These are phyloP conservation scores for Rhyzopertha dominica DNA, from an alignment of 1,140 invertebrate genomes.

Conservation along the genomic window DNA sequence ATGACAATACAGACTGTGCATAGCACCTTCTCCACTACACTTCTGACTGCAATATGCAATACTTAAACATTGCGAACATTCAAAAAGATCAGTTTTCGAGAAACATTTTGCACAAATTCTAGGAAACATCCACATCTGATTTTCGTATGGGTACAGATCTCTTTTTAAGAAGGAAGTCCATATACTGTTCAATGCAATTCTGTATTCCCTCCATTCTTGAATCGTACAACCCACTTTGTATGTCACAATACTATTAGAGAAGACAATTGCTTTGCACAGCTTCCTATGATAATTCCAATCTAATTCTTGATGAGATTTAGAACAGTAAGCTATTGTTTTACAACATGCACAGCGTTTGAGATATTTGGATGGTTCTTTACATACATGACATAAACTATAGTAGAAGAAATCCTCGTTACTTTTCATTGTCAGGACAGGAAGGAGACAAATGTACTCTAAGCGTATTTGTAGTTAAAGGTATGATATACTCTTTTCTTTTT, in stretches of 20 bases:
- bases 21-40: constrained; percentile 1
- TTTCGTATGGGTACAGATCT: constrained; percentile 20
- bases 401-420: constrained; percentile 27
- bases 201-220: constrained; percentile 19
- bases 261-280: constrained; percentile 52
- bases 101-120: constrained; percentile 36
- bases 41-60: constrained; percentile 40
- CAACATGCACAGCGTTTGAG: constrained; percentile 56
- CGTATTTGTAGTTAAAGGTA: no score
- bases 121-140: constrained; percentile 40
- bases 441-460: no score
- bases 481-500: no score
- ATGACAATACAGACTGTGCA: no score
- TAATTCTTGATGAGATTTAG: constrained; percentile 58
- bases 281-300: constrained; percentile 63
- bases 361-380: constrained; percentile 24
- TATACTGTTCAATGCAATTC: constrained; percentile 12
- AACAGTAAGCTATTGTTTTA: constrained; percentile 55
- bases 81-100: constrained; percentile 18
- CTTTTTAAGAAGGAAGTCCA: constrained; percentile 19
- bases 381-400: constrained; percentile 33
- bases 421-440: no score
- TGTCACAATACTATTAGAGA: constrained; percentile 8
- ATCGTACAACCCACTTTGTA: constrained; percentile 11
- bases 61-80: constrained; percentile 33